Percentiles rank a stretch among this genome's conserved stretches.
Evolutionary conservation across 2,797 vertebrate genomes (phyloP).

Genomic region (Harpagifer antarcticus): DNA sequence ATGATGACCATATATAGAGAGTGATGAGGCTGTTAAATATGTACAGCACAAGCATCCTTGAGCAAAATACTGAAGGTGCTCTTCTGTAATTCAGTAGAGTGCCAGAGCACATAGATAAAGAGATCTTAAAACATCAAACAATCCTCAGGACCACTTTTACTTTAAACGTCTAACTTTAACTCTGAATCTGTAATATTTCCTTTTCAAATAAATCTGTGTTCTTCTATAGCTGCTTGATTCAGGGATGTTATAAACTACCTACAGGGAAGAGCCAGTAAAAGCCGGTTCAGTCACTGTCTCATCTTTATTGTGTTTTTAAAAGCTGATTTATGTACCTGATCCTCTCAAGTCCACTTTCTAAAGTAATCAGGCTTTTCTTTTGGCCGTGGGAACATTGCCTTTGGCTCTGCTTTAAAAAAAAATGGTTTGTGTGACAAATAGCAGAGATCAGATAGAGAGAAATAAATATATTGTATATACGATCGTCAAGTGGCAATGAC

Average conservation of each 20-base stretch:
- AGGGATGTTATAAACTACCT: not conserved
- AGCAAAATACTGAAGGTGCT: slow-evolving; percentile 18
- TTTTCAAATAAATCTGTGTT: not conserved
- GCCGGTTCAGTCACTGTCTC: slow-evolving; percentile 7
- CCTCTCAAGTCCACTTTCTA: slow-evolving; percentile 23
- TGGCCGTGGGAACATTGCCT: slow-evolving; percentile 30
- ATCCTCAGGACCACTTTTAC: not conserved
- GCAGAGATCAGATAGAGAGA: slow-evolving; percentile 6
- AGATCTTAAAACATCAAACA: slow-evolving; percentile 16
- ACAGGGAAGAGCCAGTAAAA: slow-evolving; percentile 15
- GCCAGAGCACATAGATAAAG: slow-evolving; percentile 5
- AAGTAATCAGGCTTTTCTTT: not conserved
- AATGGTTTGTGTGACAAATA: slow-evolving; percentile 6
- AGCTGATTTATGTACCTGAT: slow-evolving; percentile 39
- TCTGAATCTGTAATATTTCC: slow-evolving; percentile 8
- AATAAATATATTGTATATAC: not conserved
- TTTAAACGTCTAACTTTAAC: not conserved
- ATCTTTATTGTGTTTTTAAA: slow-evolving; percentile 44
- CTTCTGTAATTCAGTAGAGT: slow-evolving; percentile 2
- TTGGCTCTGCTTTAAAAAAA: slow-evolving; percentile 18
- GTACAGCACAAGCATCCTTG: slow-evolving; percentile 22
- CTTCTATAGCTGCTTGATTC: slow-evolving; percentile 10
- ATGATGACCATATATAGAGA: slow-evolving; percentile 45
- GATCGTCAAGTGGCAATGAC: slow-evolving; percentile 7
- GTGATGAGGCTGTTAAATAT: slow-evolving; percentile 3